phyloP scores from a whole-genome alignment of 2,113 vertebrate genomes.

The Carassius gibelio region DNA sequence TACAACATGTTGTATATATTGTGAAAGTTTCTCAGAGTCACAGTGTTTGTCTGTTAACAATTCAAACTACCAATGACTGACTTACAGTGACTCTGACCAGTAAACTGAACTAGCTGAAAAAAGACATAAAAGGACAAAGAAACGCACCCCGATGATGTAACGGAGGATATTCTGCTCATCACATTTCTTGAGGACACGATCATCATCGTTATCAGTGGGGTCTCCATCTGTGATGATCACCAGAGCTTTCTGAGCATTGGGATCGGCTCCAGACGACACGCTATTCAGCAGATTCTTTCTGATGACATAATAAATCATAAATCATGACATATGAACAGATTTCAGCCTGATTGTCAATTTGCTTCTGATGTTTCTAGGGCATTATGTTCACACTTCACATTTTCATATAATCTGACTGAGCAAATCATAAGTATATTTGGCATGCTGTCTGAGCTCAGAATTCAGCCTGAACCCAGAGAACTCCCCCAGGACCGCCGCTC shows the following conservation, averaged over 20 bases:
- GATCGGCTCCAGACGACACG: conserved; percentile 62
- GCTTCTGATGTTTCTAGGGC: background rate
- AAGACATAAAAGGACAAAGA: background rate
- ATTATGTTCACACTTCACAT: too few species aligned
- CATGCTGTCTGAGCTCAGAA: too few species aligned
- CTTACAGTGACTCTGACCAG: too few species aligned
- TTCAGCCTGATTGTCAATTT: background rate
- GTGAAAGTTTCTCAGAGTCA: too few species aligned
- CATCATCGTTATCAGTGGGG: conserved; percentile 15
- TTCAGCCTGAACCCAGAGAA: too few species aligned
- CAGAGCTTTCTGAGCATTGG: conserved; percentile 75
- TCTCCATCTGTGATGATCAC: conserved; percentile 82
- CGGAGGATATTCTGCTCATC: conserved; percentile 62
- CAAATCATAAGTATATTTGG: too few species aligned
- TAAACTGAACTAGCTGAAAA: too few species aligned
- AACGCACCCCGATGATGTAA: conserved; percentile 74
- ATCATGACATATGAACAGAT: background rate
- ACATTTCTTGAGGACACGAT: rapidly evolving
- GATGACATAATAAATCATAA: conserved; percentile 42
- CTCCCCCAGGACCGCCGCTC: too few species aligned
- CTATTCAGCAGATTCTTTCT: conserved; percentile 59
- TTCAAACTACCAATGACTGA: too few species aligned
- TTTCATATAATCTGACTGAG: too few species aligned
- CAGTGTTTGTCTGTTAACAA: too few species aligned
- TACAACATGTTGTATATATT: too few species aligned